Evolutionary conservation across 2,797 vertebrate genomes (phyloP), one percentile per base, ranked within the genome.

Genomic region (Aphelocoma californica): DNA sequence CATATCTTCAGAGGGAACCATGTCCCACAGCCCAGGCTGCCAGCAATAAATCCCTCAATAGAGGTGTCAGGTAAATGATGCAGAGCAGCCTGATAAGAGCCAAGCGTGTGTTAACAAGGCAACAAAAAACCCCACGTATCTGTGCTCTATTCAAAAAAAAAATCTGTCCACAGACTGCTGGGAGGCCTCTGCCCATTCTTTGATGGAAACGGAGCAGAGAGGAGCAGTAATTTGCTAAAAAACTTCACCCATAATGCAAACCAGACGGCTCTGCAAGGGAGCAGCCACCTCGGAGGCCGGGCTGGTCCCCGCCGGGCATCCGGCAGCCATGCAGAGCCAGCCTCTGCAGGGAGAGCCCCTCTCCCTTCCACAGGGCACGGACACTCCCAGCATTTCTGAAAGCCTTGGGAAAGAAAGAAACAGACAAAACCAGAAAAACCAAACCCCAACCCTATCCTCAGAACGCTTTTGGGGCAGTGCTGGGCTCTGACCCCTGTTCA

Each of bases 191-290:
- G 60, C 42, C 91, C 90, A 81, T 94, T 96, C 88, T 95, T 66
- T 84, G 91, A 64, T 88, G 73, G 91, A 92, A 96, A 85, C 57
- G 0, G 78, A 96, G 92, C 92, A 96, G 94, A 96, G 88, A 96
- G 34, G 54, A 97, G 94, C 62, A 79, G 67, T 54, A 96, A 88
- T 84, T 90, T 88, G 80, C 91, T 95, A 74, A 93, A 86, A 86
- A 94, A 28, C 93, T 86, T 94, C 78, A 53, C 58, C 66, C 92
- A 2, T 86, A 95, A 96, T 51, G 71, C 60, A 73, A 95, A 96
- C 66, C 92, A 96, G 94, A 93, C 4, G 34, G 71, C 91, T 96
- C 91, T 86, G 70, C 82, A 88, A 78, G 77, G 75, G 70, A 94
- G 60, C 65, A 29, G 82, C 85, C 65, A 70, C 75, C 85, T 82